phyloP scores from a whole-genome alignment of 2,888 invertebrate genomes.

The Clistopyga incitator region DNA sequence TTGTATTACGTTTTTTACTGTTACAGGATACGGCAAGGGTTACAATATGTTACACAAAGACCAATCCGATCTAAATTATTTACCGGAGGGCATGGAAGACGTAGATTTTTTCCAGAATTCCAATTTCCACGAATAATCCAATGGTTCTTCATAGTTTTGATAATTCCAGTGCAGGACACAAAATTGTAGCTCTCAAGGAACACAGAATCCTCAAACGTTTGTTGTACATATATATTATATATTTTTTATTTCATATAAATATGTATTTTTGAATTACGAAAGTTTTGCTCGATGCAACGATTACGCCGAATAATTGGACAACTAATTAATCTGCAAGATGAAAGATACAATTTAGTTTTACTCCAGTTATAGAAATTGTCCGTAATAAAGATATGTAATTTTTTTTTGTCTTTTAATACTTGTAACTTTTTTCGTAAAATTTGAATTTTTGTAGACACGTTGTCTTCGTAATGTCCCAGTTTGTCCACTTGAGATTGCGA shows the following conservation, averaged over 20 bases:
- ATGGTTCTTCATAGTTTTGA: slow-evolving; percentile 37
- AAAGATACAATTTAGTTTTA: not conserved
- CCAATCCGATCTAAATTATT: slow-evolving; percentile 86
- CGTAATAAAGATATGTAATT: not conserved
- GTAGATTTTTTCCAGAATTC: slow-evolving; percentile 86
- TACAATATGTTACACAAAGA: slow-evolving; percentile 87
- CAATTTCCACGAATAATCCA: not conserved
- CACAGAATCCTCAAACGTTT: not conserved
- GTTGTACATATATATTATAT: slow-evolving; percentile 5
- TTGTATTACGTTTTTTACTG: slow-evolving; percentile 28
- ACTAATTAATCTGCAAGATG: slow-evolving; percentile 7
- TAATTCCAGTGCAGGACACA: slow-evolving; percentile 46
- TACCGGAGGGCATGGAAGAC: slow-evolving; percentile 89
- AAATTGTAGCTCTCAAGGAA: slow-evolving; percentile 27
- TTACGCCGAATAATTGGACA: not conserved
- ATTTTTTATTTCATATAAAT: not conserved
- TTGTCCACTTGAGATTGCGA: not conserved
- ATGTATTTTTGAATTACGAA: not conserved
- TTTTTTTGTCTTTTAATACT: no score
- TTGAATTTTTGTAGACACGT: slow-evolving; percentile 12
- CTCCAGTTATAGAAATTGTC: not conserved
- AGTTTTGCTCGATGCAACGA: not conserved
- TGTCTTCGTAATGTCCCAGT: not conserved
- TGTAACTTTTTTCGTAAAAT: slow-evolving; percentile 31
- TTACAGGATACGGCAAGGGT: slow-evolving; percentile 88